phyloP scores from a whole-genome alignment of 92 coral and sea anemone genomes.

The Bergia puertoricense region DNA sequence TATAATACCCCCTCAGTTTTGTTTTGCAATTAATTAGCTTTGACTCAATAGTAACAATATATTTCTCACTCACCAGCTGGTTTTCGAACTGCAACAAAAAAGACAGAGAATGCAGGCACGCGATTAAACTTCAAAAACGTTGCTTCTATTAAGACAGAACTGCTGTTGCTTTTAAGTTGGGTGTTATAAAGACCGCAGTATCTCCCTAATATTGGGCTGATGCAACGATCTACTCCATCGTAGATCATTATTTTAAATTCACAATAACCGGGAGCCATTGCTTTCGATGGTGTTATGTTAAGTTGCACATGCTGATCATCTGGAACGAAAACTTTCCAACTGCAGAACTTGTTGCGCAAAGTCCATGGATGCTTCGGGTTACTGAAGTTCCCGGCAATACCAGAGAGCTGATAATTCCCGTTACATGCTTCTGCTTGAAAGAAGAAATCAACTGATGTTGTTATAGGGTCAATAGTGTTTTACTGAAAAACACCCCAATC shows the following conservation, averaged over 20 bases:
- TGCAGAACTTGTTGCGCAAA: neutral
- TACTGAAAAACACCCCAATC: no score
- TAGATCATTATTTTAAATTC: neutral
- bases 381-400: neutral
- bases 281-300: neutral
- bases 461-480: no score
- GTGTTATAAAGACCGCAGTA: neutral
- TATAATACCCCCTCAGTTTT: no score
- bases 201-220: neutral
- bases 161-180: neutral
- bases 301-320: neutral
- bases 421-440: slow-evolving; percentile 6
- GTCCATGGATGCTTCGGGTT: neutral
- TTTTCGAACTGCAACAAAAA: neutral
- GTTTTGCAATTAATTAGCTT: no score
- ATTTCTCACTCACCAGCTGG: neutral
- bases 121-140: neutral
- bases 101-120: neutral
- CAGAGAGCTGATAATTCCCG: neutral
- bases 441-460: no score
- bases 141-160: neutral
- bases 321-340: neutral
- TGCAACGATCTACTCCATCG: neutral
- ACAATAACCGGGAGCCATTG: no score
- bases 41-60: neutral